These are phyloP conservation scores for Acronicta aceris DNA, from an alignment of 2,888 invertebrate species.

Conservation along the genomic window DNA sequence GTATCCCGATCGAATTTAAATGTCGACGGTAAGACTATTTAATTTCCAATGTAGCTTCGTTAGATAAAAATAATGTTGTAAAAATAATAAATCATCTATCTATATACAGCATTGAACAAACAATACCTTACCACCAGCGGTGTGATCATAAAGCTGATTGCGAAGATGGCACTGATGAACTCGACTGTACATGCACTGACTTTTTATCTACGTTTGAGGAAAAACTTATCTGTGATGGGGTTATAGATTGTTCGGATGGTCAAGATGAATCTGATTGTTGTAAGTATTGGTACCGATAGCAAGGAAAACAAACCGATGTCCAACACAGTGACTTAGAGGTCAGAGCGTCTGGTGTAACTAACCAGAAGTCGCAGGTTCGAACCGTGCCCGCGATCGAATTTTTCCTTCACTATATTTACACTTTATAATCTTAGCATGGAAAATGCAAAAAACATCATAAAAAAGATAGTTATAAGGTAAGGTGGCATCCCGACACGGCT, in stretches of 20 bases:
- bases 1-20: slow-evolving; percentile 74
- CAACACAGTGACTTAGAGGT: no score
- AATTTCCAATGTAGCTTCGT: neutral
- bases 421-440: no score
- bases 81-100: slow-evolving; percentile 4
- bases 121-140: slow-evolving; percentile 88
- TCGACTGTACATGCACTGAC: slow-evolving; percentile 92
- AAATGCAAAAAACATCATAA: no score
- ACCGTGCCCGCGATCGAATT: no score
- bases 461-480: no score
- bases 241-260: slow-evolving; percentile 92
- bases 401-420: no score
- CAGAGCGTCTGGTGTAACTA: no score
- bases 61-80: no score
- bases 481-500: no score
- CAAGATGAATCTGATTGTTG: slow-evolving; percentile 93
- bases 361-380: no score
- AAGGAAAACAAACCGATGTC: neutral
- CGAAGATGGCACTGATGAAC: slow-evolving; percentile 95
- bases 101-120: slow-evolving; percentile 90
- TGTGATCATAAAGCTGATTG: slow-evolving; percentile 93
- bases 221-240: slow-evolving; percentile 92
- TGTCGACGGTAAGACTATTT: slow-evolving; percentile 77
- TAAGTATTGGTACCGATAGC: slow-evolving; percentile 75
- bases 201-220: slow-evolving; percentile 87